A percentile compares a stretch with the other conserved stretches of the same genome.
Conservation (phyloP, 1,140 invertebrate genomes). For the Trachymyrmex cornetzi region DNA sequence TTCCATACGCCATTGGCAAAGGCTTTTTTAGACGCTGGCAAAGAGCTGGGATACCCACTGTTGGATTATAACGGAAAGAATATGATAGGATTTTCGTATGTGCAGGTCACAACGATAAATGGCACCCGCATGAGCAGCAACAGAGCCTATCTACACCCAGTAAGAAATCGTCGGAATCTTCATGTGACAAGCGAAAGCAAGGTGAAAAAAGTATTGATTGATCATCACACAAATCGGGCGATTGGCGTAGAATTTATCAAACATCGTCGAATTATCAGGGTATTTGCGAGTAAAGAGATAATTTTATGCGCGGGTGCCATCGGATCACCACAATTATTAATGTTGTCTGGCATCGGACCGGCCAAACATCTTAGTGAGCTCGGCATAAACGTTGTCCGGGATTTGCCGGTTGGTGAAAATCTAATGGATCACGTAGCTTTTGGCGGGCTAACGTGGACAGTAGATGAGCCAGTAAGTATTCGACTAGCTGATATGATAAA, state of each 20-base stretch:
- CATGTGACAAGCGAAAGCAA: constrained; percentile 89
- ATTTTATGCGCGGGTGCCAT: constrained; percentile 92
- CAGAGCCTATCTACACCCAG: constrained; percentile 91
- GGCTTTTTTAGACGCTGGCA: constrained; percentile 90
- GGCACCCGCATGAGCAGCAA: constrained; percentile 92
- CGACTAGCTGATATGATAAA: constrained; percentile 57
- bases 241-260: constrained; percentile 89
- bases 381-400: constrained; percentile 89
- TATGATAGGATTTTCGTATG: constrained; percentile 89
- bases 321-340: constrained; percentile 92
- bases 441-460: constrained; percentile 90
- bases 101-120: constrained; percentile 90
- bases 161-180: constrained; percentile 89
- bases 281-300: constrained; percentile 91
- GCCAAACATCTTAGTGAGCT: constrained; percentile 89
- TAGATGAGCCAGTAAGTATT: constrained; percentile 86
- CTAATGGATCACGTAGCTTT: constrained; percentile 93
- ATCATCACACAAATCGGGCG: constrained; percentile 88
- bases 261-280: constrained; percentile 86
- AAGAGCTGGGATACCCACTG: constrained; percentile 89
- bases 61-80: constrained; percentile 91
- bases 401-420: constrained; percentile 93
- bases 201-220: constrained; percentile 91
- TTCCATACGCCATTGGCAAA: constrained; percentile 89
- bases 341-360: constrained; percentile 94